phyloP scores from a whole-genome alignment of 37 sponge, comb jelly and placozoan genomes.

The Eunapius fragilis region DNA sequence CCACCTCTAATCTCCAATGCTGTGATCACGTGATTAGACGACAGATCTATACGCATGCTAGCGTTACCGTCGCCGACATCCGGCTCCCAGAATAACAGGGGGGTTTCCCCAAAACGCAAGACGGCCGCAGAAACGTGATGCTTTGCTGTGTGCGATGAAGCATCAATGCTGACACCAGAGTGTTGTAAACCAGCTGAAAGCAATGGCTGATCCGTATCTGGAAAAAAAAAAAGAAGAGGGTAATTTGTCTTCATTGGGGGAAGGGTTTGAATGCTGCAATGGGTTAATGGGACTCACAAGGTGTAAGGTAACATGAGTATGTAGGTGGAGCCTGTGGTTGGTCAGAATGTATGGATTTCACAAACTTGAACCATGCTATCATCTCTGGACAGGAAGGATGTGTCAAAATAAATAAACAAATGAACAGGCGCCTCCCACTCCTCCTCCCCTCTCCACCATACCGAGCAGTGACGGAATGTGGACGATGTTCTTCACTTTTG shows the following conservation, averaged over 20 bases:
- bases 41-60: neutral
- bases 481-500: conserved; percentile 3
- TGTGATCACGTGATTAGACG: conserved; percentile 37
- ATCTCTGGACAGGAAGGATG: conserved; percentile 24
- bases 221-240: neutral
- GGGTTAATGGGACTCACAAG: neutral
- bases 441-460: conserved; percentile 5
- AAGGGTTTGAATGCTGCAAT: too few relatives aligned
- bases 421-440: neutral
- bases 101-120: neutral
- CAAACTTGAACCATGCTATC: conserved; percentile 57
- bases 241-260: too few relatives aligned
- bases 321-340: neutral
- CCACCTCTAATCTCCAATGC: conserved; percentile 47
- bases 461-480: conserved; percentile 34
- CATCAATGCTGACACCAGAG: neutral
- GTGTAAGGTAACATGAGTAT: neutral
- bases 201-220: neutral
- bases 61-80: neutral
- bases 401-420: neutral
- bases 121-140: neutral
- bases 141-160: neutral
- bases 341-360: conserved; percentile 1
- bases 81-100: neutral
- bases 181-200: neutral